Conservation (phyloP, 2,888 invertebrate species). For the Oegoconia quadripuncta region DNA sequence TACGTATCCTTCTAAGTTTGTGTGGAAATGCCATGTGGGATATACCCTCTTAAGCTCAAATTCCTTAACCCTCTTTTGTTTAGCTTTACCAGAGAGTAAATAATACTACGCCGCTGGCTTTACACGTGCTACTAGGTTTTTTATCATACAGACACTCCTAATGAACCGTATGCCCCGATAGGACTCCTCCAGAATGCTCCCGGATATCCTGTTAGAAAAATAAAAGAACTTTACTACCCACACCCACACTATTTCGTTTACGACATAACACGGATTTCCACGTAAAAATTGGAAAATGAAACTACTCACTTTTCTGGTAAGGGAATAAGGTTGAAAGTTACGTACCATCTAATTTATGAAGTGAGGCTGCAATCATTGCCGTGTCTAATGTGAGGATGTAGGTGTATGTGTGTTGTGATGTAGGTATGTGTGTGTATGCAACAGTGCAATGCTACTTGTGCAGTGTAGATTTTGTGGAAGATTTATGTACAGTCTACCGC, state of each 20-base stretch:
- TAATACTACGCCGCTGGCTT: too few species aligned
- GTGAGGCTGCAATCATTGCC: too few species aligned
- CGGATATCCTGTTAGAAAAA: slow-evolving; percentile 70
- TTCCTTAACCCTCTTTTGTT: too few species aligned
- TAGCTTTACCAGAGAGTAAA: too few species aligned
- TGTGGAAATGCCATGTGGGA: too few species aligned
- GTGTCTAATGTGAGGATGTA: background rate
- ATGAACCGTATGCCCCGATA: slow-evolving; percentile 65
- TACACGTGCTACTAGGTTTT: slow-evolving; percentile 63
- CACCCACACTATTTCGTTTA: slow-evolving; percentile 54
- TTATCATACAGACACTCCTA: slow-evolving; percentile 51
- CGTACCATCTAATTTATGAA: slow-evolving; percentile 5
- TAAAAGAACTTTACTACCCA: slow-evolving; percentile 67
- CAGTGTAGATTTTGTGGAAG: too few species aligned
- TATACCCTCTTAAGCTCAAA: too few species aligned
- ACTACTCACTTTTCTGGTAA: background rate
- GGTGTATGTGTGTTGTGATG: background rate
- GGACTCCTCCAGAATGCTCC: too few species aligned
- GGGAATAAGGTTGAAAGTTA: slow-evolving; percentile 29
- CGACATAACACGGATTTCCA: slow-evolving; percentile 12
- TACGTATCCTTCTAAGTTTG: too few species aligned
- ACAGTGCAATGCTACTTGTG: too few species aligned
- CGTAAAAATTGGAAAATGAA: background rate
- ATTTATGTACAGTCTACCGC: too few species aligned
- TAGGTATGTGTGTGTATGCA: slow-evolving; percentile 12